Base-by-base conservation (phyloP, 2,888 invertebrate genomes). In the Lepas anatifera region DNA sequence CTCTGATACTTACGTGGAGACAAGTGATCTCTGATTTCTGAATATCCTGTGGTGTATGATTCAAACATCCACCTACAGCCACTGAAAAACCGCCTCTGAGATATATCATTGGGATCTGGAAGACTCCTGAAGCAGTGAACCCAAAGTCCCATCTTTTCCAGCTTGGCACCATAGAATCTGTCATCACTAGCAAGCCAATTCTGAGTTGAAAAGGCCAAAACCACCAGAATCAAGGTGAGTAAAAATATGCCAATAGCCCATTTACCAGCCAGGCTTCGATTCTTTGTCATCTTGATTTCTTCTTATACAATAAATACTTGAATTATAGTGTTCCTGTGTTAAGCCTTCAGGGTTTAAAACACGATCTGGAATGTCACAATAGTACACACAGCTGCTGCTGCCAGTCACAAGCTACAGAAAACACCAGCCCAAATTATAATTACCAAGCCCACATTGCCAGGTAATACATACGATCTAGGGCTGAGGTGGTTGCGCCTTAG, bases 181-280 rank as follows among this genome's bases (percentile, higher is more conserved):
- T 58, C 58, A 22, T 58, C 58, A 58, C 58, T 58, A 22, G 58
- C 58, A 16, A 58, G 58, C 58, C 58, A 58, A 35, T 58, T 58
- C 58, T 58, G 58, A 3, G 58, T 35, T 18, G 35, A 35, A 18
- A 58, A 58, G 2, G 58, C 58, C 16, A 58, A 22, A 0, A 58
- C 58, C 4, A 58, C 58, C 3, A 58, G 35, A 35, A 35, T n/a
- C 2, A 58, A 35, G 2, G 58, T 58, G 22, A 58, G 35, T 22
- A 35, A 18, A 22, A 58, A 35, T 2, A 58, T 2, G 3, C 58
- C 58, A 8, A 58, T 35, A 0, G 58, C 58, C 58, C 58, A 58
- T 35, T 58, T 58, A 22, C 58, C 58, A 35, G 58, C 58, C 2
- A 58, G 58, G 35, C 58, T 58, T 18, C 58, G 32, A 22, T 58